Conservation (phyloP, 2,797 vertebrate genomes). For the Heterohyrax brucei region DNA sequence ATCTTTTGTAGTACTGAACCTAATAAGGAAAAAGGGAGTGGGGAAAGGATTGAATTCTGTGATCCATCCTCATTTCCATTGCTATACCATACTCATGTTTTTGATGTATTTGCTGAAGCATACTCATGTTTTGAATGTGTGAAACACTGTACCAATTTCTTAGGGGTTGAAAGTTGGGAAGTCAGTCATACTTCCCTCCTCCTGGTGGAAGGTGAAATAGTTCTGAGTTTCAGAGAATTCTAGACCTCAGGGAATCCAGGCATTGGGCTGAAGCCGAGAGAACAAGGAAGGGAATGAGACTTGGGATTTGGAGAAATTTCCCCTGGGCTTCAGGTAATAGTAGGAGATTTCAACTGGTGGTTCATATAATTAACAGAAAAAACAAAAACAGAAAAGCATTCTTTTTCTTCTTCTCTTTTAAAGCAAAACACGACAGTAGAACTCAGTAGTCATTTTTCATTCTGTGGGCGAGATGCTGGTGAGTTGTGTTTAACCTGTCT, state of each 20-base stretch:
- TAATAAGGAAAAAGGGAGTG: not conserved
- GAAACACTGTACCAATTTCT: constrained; percentile 30
- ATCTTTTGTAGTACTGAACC: constrained; percentile 33
- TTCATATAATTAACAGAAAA: constrained; percentile 34
- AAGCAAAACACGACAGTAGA: not conserved
- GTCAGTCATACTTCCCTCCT: not conserved
- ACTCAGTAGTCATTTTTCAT: not conserved
- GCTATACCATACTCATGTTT: not conserved
- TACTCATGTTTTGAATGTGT: not conserved
- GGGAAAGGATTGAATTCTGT: not conserved
- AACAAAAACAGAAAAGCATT: not conserved
- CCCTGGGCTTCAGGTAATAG: constrained; percentile 28
- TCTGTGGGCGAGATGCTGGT: not conserved
- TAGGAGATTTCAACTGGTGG: constrained; percentile 26
- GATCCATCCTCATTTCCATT: not conserved
- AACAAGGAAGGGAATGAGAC: constrained; percentile 31
- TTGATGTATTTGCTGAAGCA: no score
- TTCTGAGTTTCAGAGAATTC: constrained; percentile 46
- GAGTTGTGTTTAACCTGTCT: not conserved
- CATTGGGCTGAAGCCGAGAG: constrained; percentile 1
- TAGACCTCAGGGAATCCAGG: not conserved
- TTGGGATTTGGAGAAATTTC: constrained; percentile 46
- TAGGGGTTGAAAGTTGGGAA: constrained; percentile 33
- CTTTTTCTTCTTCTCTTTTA: not conserved
- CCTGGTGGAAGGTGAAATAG: constrained; percentile 29